Evolutionary conservation across 2,797 vertebrate genomes (phyloP).

Genomic region (Prunella strophiata): DNA sequence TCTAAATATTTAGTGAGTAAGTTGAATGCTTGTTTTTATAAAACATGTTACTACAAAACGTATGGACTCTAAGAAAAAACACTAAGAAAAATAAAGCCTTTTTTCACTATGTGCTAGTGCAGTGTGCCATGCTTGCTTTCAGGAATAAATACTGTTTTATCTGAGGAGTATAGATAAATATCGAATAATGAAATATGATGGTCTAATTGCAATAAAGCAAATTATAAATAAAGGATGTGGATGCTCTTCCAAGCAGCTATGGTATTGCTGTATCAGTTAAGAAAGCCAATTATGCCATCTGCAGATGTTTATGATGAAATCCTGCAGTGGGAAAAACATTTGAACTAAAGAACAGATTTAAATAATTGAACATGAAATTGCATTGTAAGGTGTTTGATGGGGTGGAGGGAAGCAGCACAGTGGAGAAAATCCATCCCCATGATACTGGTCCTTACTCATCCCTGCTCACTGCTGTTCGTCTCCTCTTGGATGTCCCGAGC

Average conservation of each 20-base stretch:
- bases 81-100: neutral
- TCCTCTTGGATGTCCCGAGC: conserved; percentile 59
- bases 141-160: neutral
- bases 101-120: neutral
- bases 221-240: neutral
- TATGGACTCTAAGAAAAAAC: neutral
- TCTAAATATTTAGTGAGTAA: neutral
- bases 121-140: neutral
- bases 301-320: conserved; percentile 54
- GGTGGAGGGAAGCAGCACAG: conserved; percentile 16
- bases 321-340: conserved; percentile 37
- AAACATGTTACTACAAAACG: neutral
- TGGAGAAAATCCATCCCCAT: conserved; percentile 50
- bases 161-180: neutral
- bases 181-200: neutral
- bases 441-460: conserved; percentile 70
- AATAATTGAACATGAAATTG: conserved; percentile 44
- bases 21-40: neutral
- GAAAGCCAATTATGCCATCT: conserved; percentile 40
- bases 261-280: neutral
- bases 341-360: conserved; percentile 12
- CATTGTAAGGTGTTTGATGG: conserved; percentile 45
- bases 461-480: conserved; percentile 21
- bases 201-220: conserved; percentile 11
- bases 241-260: neutral